Evolutionary conservation across 2,797 vertebrate genomes (phyloP).

Genomic region (Mareca strepera): DNA sequence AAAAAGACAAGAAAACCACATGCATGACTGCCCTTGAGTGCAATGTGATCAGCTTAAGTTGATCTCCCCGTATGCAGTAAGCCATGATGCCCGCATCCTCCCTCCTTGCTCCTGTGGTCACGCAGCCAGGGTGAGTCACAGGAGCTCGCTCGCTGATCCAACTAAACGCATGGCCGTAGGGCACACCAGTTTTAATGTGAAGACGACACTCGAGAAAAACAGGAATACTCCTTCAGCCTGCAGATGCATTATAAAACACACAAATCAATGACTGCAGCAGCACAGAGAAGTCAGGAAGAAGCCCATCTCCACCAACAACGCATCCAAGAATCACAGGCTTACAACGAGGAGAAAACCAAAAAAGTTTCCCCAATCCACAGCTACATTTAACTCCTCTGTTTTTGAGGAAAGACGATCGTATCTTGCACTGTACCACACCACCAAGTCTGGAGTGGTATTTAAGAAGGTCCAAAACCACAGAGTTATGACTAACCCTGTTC

Average conservation of each 20-base stretch:
- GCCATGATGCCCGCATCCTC: background rate
- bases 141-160: background rate
- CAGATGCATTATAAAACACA: background rate
- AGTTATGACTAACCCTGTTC: background rate
- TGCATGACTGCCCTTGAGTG: background rate
- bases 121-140: background rate
- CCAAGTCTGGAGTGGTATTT: background rate
- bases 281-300: background rate
- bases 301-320: background rate
- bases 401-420: background rate
- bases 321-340: background rate
- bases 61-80: accelerated
- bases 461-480: accelerated
- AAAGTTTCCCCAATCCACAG: background rate
- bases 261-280: background rate
- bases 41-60: background rate
- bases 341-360: background rate
- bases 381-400: background rate
- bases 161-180: too few relatives aligned
- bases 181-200: background rate
- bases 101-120: background rate
- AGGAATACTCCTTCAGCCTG: background rate
- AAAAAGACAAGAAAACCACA: slow-evolving; percentile 4
- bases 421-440: background rate
- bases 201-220: background rate